Base-by-base conservation (phyloP, 2,113 vertebrate genomes). In the Hipposideros armiger region DNA sequence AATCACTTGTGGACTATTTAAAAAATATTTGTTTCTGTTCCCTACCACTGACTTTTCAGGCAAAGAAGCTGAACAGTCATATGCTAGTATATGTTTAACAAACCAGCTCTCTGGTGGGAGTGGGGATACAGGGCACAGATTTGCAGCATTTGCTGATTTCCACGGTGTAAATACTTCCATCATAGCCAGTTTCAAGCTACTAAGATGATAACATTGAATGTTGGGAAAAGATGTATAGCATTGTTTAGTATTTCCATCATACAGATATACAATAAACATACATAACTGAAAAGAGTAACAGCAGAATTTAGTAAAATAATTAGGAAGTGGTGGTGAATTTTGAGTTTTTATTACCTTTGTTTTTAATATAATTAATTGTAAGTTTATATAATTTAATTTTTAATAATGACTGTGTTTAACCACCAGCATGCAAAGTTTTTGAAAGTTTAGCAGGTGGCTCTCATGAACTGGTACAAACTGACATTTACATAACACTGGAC, bases 311-410 rank as follows among this genome's bases (percentile, higher is more conserved):
- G 17, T 82, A 64, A 77, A 56, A 56, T 78, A 80, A 76, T 74
- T 89, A 90, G 32, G 17, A 94, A 90, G 36, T 93, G 32, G 36
- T 93, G 32, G 32, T 74, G 9, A 45, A 80, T 69, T 82, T 69
- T 40, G 26, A 86, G 13, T 73, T 52, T 92, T 50, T 82, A 30
- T 83, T 91, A 85, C 67, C 70, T 92, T 92, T 89, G 19, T 83
- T 84, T 80, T 94, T 94, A 88, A 84, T 91, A n/a, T 82, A 72
- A 30, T 32, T 90, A 54, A 47, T 83, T 85, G 26, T 93, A 76
- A 76, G 50, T 93, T 81, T 91, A 52, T 66, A 9, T 95, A 36
- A 72, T 47, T 87, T 66, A 69, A 50, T 87, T 60, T 87, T 82
- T 95, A 95, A 81, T 86, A 82, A 85, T 73, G 45, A 83, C 50